Percentiles rank a stretch among this genome's conserved stretches.
phyloP scores from a whole-genome alignment of 2,888 invertebrate species.

The Toxonevra muliebris region DNA sequence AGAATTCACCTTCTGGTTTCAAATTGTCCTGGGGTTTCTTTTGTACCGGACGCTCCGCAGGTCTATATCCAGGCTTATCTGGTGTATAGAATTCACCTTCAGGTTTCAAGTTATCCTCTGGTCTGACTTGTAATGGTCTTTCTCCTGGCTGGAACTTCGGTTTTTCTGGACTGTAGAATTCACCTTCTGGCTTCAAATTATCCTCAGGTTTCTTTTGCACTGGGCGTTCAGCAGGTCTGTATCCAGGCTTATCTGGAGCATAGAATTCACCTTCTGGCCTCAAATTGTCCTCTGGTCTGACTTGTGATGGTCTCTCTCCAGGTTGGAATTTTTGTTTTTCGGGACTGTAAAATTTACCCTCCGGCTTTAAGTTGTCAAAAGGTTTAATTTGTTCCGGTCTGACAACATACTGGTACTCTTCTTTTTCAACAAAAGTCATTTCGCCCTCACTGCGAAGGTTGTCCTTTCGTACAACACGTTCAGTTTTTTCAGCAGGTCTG shows the following conservation, averaged over 20 bases:
- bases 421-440: slow-evolving; percentile 65
- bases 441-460: slow-evolving; percentile 72
- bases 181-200: slow-evolving; percentile 55
- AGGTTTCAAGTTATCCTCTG: slow-evolving; percentile 70
- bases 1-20: slow-evolving; percentile 46
- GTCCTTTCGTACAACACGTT: slow-evolving; percentile 66
- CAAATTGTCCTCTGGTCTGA: slow-evolving; percentile 65
- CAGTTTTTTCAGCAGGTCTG: slow-evolving; percentile 65
- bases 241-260: slow-evolving; percentile 64
- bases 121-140: slow-evolving; percentile 63
- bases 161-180: slow-evolving; percentile 61
- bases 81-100: slow-evolving; percentile 67
- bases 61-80: slow-evolving; percentile 54
- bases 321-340: slow-evolving; percentile 61
- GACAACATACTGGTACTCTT: slow-evolving; percentile 65
- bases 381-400: slow-evolving; percentile 67
- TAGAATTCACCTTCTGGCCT: slow-evolving; percentile 69
- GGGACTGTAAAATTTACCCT: slow-evolving; percentile 65
- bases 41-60: slow-evolving; percentile 54
- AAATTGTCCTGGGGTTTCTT: slow-evolving; percentile 66
- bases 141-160: slow-evolving; percentile 55
- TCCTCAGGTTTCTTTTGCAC: slow-evolving; percentile 66
- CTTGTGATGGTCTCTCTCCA: slow-evolving; percentile 64
- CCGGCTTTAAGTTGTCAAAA: slow-evolving; percentile 67
- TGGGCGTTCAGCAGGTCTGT: slow-evolving; percentile 65